Evolutionary conservation across 2,113 vertebrate genomes (phyloP), one percentile per base, ranked within the genome.

Genomic region (Kobus ellipsiprymnus): DNA sequence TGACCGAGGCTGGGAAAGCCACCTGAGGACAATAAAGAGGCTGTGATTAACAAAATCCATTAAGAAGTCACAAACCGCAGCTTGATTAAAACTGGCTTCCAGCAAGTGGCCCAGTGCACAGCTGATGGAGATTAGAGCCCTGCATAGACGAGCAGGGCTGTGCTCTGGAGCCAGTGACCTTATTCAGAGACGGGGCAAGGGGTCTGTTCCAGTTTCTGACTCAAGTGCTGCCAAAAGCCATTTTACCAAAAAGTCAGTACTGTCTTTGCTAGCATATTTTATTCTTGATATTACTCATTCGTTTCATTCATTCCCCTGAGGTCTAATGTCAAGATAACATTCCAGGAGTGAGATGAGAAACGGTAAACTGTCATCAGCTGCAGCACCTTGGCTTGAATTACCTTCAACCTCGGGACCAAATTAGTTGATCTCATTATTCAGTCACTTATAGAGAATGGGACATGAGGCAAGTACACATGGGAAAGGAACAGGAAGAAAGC

Each of bases 261-360:
- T 57, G 27, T 91, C 23, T 74, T 52, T 80, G 52, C 14, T 21
- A 82, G 23, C 36, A n/a, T 40, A 40, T 90, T 84, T 92, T 25
- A 6, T 50, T 90, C 17, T 87, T 94, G 74, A 3, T 2, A 30
- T 87, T 46, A 86, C 6, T 52, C 29, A 14, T 82, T 90, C 25
- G 14, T 85, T 93, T 80, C 25, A 48, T 57, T 36, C 87, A 77
- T 80, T 48, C n/a, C 36, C 46, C 46, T 36, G 46, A 94, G 46
- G 21, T 10, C 62, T 92, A 87, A 40, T 40, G 74, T 90, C 80
- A 85, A 40, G 87, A 64, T n/a, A 46, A 30, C 21, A 48, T 48
- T 62, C 92, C 44, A 40, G 48, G 81, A 54, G 57, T 33, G 88
- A 92, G 52, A 64, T 95, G 59, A 84, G 84, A 87, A 87, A 60